A percentile compares a stretch with the other conserved stretches of the same genome.
Evolutionary conservation across 2,113 vertebrate species (phyloP).

Genomic region (Daubentonia madagascariensis): DNA sequence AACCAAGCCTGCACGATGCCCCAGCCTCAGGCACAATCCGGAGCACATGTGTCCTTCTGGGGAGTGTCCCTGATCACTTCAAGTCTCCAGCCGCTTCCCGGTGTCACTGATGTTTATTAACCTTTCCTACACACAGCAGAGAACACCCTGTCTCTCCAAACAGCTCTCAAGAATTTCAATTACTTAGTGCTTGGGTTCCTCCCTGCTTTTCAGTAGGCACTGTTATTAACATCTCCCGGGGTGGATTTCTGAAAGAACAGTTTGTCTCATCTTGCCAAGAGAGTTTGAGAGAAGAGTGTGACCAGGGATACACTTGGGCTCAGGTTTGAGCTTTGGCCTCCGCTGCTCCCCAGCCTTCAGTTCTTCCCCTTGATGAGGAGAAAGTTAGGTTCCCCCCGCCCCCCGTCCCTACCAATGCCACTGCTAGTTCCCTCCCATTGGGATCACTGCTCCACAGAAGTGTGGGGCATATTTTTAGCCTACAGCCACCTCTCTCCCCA

Average conservation of each 20-base stretch:
- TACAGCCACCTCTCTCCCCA: neutral
- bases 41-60: neutral
- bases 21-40: neutral
- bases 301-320: accelerated
- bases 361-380: neutral
- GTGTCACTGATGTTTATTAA: neutral
- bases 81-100: neutral
- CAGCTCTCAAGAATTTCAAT: neutral
- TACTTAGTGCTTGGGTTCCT: neutral
- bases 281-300: neutral
- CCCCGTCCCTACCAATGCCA: accelerated
- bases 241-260: neutral
- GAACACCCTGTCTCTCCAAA: neutral
- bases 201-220: neutral
- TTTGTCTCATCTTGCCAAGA: slow-evolving; percentile 1
- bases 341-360: no score
- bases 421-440: neutral
- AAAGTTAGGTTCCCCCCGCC: neutral
- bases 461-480: neutral
- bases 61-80: neutral
- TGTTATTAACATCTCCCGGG: neutral
- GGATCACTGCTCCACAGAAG: neutral
- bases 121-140: neutral
- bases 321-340: accelerated
- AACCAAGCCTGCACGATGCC: accelerated